These are phyloP conservation scores for Phalacrocorax brasilianus DNA, from an alignment of 2,113 vertebrate species.

Conservation along the genomic window DNA sequence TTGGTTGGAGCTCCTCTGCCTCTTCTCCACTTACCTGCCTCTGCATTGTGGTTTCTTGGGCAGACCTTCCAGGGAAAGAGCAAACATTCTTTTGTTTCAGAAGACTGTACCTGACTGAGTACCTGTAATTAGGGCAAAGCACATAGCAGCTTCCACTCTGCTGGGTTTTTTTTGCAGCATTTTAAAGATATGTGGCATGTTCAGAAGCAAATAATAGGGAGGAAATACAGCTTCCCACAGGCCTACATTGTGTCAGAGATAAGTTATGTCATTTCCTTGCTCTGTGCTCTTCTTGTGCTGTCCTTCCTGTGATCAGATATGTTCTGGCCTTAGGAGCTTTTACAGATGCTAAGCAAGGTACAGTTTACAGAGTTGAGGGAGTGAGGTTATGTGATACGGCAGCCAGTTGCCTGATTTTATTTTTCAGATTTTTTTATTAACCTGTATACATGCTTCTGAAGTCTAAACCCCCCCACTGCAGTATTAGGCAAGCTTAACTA, in stretches of 20 bases:
- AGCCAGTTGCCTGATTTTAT: neutral
- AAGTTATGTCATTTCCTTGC: neutral
- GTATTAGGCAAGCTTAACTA: neutral
- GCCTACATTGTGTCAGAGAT: neutral
- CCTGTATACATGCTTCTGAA: neutral
- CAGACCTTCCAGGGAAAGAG: neutral
- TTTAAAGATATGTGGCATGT: accelerated
- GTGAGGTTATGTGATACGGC: neutral
- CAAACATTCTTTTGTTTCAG: neutral
- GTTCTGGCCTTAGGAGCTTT: neutral
- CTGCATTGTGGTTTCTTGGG: neutral
- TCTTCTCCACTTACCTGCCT: neutral
- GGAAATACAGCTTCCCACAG: neutral
- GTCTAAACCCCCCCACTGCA: neutral
- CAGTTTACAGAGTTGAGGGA: neutral
- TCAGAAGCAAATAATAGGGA: neutral
- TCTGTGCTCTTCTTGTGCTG: neutral
- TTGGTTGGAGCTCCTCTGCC: neutral
- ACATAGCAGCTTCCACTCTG: neutral
- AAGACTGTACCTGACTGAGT: neutral
- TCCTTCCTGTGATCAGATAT: neutral
- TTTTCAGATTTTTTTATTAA: neutral
- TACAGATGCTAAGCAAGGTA: neutral
- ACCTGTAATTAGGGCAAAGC: neutral
- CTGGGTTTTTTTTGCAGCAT: neutral